phyloP scores from a whole-genome alignment of 2,888 invertebrate species.

The Xylota sylvarum region DNA sequence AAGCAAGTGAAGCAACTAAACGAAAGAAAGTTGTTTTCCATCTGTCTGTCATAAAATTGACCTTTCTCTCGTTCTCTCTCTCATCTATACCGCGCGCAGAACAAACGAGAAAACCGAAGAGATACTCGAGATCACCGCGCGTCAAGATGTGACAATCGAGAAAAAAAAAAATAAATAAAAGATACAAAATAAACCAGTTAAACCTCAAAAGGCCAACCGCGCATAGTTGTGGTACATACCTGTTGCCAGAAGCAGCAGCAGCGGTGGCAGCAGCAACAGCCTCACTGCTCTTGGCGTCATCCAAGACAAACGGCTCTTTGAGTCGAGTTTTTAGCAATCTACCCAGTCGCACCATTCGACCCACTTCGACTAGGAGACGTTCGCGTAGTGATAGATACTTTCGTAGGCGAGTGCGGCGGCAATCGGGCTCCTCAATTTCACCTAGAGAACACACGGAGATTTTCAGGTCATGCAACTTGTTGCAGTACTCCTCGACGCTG shows the following conservation, averaged over 20 bases:
- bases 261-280: constrained; percentile 62
- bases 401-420: constrained; percentile 85
- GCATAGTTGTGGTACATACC: constrained; percentile 79
- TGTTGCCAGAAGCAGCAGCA: constrained; percentile 79
- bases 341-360: constrained; percentile 90
- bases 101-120: constrained; percentile 47
- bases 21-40: constrained; percentile 75
- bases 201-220: constrained; percentile 53
- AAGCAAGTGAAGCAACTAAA: background rate
- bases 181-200: constrained; percentile 59
- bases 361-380: constrained; percentile 89
- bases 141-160: constrained; percentile 42
- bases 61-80: constrained; percentile 61
- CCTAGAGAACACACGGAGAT: constrained; percentile 86
- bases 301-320: constrained; percentile 87
- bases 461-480: constrained; percentile 87
- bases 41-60: constrained; percentile 67
- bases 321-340: constrained; percentile 88
- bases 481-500: constrained; percentile 88
- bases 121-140: constrained; percentile 38
- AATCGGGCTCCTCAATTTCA: constrained; percentile 84
- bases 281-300: constrained; percentile 79
- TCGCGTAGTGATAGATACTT: constrained; percentile 87
- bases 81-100: constrained; percentile 36
- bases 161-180: constrained; percentile 10